A percentile compares a stretch with the other conserved stretches of the same genome.
Conservation (phyloP, 2,797 vertebrate genomes). For the Hypotaenidia okinawae region DNA sequence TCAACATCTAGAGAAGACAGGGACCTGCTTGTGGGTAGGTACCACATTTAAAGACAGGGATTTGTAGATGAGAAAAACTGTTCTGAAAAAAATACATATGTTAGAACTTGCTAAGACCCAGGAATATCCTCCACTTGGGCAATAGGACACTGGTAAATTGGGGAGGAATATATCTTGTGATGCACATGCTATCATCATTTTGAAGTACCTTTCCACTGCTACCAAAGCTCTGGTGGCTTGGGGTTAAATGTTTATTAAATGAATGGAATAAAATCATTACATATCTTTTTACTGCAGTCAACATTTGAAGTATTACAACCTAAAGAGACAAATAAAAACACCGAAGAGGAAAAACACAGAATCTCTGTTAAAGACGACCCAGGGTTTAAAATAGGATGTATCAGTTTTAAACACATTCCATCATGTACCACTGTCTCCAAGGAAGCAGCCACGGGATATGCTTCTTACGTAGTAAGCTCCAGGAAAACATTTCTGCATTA, state of each 20-base stretch:
- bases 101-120: neutral
- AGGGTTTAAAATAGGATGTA: neutral
- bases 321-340: neutral
- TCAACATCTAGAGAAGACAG: neutral
- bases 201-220: neutral
- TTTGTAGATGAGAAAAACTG: neutral
- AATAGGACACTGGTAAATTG: neutral
- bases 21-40: neutral
- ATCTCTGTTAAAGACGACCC: neutral
- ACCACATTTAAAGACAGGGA: neutral
- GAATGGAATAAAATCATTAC: neutral
- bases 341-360: neutral
- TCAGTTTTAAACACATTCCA: neutral
- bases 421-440: neutral
- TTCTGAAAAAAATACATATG: neutral
- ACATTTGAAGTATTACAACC: neutral
- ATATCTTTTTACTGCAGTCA: neutral
- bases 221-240: neutral
- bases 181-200: neutral
- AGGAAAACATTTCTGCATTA: neutral
- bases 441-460: neutral
- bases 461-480: neutral
- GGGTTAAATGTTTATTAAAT: neutral
- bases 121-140: neutral
- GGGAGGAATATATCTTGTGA: neutral